phyloP scores from a whole-genome alignment of 2,888 invertebrate genomes.

The Drymonia ruficornis region DNA sequence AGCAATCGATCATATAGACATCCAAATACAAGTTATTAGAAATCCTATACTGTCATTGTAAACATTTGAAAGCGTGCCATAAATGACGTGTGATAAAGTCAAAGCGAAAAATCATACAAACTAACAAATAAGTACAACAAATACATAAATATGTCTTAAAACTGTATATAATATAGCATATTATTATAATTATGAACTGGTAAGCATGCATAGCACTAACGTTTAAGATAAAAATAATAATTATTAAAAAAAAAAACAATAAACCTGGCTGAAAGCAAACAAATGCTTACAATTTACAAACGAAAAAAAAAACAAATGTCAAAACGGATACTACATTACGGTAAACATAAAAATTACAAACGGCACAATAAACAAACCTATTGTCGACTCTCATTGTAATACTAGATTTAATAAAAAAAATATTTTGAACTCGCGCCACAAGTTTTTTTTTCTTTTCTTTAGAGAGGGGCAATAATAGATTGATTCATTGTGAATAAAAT shows the following conservation, averaged over 20 bases:
- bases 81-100: constrained; percentile 49
- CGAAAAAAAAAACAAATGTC: constrained; percentile 41
- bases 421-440: neutral
- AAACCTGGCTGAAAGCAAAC: constrained; percentile 79
- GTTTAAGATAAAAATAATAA: constrained; percentile 47
- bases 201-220: constrained; percentile 82
- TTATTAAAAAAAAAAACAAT: no score
- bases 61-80: constrained; percentile 85
- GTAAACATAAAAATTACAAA: constrained; percentile 31
- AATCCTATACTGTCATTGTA: constrained; percentile 66
- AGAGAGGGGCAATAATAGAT: neutral
- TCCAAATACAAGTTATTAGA: constrained; percentile 66
- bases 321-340: constrained; percentile 40
- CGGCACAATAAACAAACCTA: constrained; percentile 17
- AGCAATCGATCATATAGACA: constrained; percentile 62
- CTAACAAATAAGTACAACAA: constrained; percentile 80
- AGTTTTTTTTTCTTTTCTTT: neutral
- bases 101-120: constrained; percentile 66
- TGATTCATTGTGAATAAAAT: neutral
- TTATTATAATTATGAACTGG: constrained; percentile 78
- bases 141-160: constrained; percentile 75
- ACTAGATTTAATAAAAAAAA: neutral
- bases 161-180: constrained; percentile 68
- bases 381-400: constrained; percentile 3
- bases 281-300: constrained; percentile 85